These are phyloP conservation scores for Holocentrus rufus DNA, from an alignment of 2,797 vertebrate species.

Conservation along the genomic window DNA sequence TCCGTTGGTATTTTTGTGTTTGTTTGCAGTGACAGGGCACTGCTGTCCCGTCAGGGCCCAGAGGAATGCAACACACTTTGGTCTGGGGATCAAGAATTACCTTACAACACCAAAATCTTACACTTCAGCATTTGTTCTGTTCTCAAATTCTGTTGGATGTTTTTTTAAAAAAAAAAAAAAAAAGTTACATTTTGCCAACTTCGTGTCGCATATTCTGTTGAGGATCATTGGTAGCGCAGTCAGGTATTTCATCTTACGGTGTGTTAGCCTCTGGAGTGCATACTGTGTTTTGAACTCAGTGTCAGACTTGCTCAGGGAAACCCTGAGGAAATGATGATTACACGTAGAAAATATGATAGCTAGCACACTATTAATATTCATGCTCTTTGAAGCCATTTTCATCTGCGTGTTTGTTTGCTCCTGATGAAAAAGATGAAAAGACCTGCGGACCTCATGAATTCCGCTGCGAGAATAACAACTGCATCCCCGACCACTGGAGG, in stretches of 20 bases:
- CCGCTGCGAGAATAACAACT: slow-evolving; percentile 99
- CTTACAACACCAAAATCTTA: slow-evolving; percentile 2
- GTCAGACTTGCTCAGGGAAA: slow-evolving; percentile 76
- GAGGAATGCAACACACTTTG: not conserved
- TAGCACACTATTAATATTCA: slow-evolving; percentile 80
- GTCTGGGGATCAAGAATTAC: not conserved
- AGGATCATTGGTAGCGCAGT: slow-evolving; percentile 62
- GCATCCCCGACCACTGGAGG: slow-evolving; percentile 98
- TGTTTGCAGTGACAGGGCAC: not conserved
- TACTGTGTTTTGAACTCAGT: slow-evolving; percentile 77
- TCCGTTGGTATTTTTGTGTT: not conserved
- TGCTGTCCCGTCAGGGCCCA: not conserved
- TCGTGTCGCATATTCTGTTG: slow-evolving; percentile 53
- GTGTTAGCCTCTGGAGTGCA: slow-evolving; percentile 69
- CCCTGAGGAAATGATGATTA: slow-evolving; percentile 81
- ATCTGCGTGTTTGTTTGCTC: slow-evolving; percentile 82
- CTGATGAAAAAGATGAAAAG: slow-evolving; percentile 94
- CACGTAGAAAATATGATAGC: slow-evolving; percentile 72
- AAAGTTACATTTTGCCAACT: slow-evolving; percentile 36
- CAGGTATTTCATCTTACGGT: slow-evolving; percentile 78
- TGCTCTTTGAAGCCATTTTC: slow-evolving; percentile 83
- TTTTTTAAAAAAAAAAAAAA: slow-evolving; percentile 26
- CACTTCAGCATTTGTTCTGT: slow-evolving; percentile 27
- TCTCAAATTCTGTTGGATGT: slow-evolving; percentile 23
- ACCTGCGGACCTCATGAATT: slow-evolving; percentile 98